Evolutionary conservation across 2,888 invertebrate genomes (phyloP).

Genomic region (Aporophyla lueneburgensis): DNA sequence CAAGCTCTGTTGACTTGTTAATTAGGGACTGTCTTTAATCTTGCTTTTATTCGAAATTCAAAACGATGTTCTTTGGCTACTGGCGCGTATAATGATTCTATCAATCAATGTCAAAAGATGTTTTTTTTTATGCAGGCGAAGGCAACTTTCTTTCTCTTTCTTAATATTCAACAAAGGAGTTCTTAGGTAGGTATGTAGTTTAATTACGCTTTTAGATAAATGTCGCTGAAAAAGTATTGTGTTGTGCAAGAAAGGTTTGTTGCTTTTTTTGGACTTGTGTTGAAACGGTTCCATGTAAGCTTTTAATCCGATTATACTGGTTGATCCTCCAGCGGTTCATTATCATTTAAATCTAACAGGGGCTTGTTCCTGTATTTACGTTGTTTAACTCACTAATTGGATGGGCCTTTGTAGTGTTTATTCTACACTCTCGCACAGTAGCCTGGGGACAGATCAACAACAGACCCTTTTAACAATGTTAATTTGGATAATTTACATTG

Average conservation of each 20-base stretch:
- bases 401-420: slow-evolving; percentile 39
- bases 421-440: not conserved
- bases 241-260: not conserved
- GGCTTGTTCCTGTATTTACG: slow-evolving; percentile 27
- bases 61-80: slow-evolving; percentile 22
- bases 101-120: slow-evolving; percentile 19
- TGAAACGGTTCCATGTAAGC: slow-evolving; percentile 22
- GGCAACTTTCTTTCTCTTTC: slow-evolving; percentile 26
- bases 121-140: slow-evolving; percentile 14
- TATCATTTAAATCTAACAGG: slow-evolving; percentile 42
- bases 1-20: slow-evolving; percentile 58
- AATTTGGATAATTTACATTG: slow-evolving; percentile 19
- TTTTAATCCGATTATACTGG: slow-evolving; percentile 57
- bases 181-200: no score
- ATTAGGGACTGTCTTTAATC: slow-evolving; percentile 59
- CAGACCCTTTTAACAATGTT: slow-evolving; percentile 25
- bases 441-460: slow-evolving; percentile 29
- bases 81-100: not conserved
- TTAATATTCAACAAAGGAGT: slow-evolving; percentile 32
- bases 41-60: slow-evolving; percentile 44
- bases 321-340: slow-evolving; percentile 42
- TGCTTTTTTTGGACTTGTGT: not conserved
- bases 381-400: slow-evolving; percentile 40
- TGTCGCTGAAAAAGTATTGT: slow-evolving; percentile 14
- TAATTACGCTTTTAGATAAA: slow-evolving; percentile 16